Conservation (phyloP, 1,140 invertebrate species). For the Drosophila aff. region DNA sequence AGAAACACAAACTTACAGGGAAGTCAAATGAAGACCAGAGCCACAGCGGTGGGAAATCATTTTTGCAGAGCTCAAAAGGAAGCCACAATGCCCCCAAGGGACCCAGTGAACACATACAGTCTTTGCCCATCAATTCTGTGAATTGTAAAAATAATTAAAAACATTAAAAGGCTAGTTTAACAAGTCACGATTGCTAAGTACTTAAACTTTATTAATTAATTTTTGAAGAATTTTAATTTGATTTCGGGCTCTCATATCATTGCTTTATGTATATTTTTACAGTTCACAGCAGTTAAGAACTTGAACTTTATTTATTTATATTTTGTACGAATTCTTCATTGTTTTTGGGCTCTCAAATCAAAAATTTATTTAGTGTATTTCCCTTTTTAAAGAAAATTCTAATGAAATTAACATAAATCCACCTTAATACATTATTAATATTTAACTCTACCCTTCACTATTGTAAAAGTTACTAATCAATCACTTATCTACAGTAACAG, state of each 20-base stretch:
- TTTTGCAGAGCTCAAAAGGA: not conserved
- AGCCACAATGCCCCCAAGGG: not conserved
- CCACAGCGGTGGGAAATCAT: not conserved
- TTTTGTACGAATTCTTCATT: not conserved
- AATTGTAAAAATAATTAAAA: not conserved
- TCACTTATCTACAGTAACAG: no score
- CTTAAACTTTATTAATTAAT: not conserved
- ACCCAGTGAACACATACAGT: not conserved
- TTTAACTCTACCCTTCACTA: no score
- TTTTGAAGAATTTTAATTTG: not conserved
- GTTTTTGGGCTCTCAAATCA: not conserved
- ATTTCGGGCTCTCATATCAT: no score
- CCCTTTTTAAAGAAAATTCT: no score
- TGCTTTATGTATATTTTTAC: no score
- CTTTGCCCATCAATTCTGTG: not conserved
- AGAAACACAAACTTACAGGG: slow-evolving; percentile 13
- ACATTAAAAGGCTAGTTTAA: not conserved
- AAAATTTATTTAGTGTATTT: not conserved
- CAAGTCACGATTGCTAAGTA: not conserved
- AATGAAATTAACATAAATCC: no score
- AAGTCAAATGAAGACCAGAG: slow-evolving; percentile 36
- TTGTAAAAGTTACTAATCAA: no score
- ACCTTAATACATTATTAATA: no score
- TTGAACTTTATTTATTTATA: not conserved
- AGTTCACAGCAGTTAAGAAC: not conserved